phyloP scores from a whole-genome alignment of 2,888 invertebrate genomes.

The Catocala fraxini region DNA sequence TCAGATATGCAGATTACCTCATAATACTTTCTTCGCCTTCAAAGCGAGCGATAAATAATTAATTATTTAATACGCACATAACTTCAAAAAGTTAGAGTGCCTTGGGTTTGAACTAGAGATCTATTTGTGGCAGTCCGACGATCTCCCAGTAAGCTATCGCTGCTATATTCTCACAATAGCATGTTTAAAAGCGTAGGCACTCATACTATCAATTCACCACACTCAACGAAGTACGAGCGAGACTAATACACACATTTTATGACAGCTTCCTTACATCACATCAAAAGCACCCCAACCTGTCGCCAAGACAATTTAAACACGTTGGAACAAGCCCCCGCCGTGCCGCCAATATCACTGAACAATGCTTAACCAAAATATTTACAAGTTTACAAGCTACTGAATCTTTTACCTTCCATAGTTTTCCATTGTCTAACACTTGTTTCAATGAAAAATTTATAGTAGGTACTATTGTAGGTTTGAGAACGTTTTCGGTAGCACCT shows the following conservation, averaged over 20 bases:
- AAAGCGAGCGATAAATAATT: too few species aligned
- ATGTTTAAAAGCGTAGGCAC: too few species aligned
- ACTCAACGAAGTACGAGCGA: background rate
- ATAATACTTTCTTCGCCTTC: too few species aligned
- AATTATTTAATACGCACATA: too few species aligned
- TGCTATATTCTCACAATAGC: too few species aligned
- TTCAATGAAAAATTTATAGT: constrained; percentile 53
- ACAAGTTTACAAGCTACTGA: constrained; percentile 60
- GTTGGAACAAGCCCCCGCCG: constrained; percentile 42
- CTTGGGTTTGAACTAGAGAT: too few species aligned
- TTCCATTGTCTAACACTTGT: constrained; percentile 44
- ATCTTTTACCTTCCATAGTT: constrained; percentile 24
- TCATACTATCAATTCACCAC: too few species aligned
- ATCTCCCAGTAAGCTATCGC: too few species aligned
- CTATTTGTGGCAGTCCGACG: too few species aligned
- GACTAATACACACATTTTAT: constrained; percentile 15
- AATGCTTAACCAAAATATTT: constrained; percentile 78
- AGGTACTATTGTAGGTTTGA: constrained; percentile 37
- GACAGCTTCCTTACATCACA: constrained; percentile 3
- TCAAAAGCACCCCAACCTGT: constrained; percentile 25
- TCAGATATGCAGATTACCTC: too few species aligned
- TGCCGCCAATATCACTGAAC: constrained; percentile 43
- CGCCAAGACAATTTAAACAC: constrained; percentile 20
- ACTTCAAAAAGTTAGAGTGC: too few species aligned
- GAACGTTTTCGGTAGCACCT: constrained; percentile 28